Conservation (phyloP, 2,797 vertebrate genomes). For the Podarcis lilfordi region DNA sequence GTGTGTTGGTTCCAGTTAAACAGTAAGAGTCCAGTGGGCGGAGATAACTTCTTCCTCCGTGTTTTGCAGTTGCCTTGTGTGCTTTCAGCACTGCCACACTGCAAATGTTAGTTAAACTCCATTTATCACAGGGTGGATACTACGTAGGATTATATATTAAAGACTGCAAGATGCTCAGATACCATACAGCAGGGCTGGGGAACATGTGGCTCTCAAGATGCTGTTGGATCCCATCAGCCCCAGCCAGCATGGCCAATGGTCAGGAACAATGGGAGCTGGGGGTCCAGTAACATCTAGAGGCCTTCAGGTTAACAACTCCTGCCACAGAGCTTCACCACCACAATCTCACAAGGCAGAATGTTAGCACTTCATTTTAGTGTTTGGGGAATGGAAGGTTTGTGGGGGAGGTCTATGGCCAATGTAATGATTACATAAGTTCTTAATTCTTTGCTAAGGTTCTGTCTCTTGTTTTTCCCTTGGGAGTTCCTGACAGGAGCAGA, state of each 20-base stretch:
- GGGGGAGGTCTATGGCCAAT: no score
- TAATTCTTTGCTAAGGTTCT: no score
- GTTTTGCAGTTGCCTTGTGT: neutral
- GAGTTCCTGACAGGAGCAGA: no score
- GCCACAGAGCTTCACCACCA: neutral
- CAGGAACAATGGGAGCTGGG: no score
- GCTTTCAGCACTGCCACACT: fast-evolving
- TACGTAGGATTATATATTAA: neutral
- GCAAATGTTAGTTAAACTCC: neutral
- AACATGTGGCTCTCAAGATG: no score
- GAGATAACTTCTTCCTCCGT: neutral
- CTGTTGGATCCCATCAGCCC: no score
- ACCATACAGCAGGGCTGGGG: neutral
- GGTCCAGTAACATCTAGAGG: no score
- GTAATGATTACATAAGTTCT: no score
- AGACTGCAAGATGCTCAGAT: neutral
- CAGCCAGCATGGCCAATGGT: no score
- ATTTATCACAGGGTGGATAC: no score
- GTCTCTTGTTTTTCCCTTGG: no score
- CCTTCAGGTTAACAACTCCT: no score
- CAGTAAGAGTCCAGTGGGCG: neutral
- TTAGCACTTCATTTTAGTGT: neutral
- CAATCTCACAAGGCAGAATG: neutral
- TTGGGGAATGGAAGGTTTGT: neutral
- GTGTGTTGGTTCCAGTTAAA: neutral